These are phyloP conservation scores for Leucania comma DNA, from an alignment of 2,888 invertebrate genomes.

Conservation along the genomic window DNA sequence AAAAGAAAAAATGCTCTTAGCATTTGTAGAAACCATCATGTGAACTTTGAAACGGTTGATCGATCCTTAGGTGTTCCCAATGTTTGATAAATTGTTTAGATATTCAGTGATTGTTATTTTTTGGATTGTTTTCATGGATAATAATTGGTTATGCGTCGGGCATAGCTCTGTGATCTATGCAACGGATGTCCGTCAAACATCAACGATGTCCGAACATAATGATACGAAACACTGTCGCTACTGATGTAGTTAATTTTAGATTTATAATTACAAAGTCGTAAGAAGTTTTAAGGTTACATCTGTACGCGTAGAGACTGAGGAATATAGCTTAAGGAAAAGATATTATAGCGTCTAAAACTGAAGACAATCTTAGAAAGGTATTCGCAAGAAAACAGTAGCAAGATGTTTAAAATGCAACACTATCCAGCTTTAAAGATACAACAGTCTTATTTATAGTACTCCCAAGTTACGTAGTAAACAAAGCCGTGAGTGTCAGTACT, in stretches of 20 bases:
- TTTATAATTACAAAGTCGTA: not conserved
- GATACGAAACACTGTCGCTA: not conserved
- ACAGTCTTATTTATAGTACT: slow-evolving; percentile 29
- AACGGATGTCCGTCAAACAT: slow-evolving; percentile 12
- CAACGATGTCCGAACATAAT: not conserved
- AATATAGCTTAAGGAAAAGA: not conserved
- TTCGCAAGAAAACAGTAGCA: not conserved
- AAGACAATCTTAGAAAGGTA: not conserved
- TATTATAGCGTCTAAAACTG: not conserved
- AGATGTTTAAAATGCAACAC: slow-evolving; percentile 18
- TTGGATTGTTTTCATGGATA: not conserved
- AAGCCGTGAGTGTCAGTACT: slow-evolving; percentile 24
- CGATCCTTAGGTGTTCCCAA: not conserved
- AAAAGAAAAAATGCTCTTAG: too few relatives aligned
- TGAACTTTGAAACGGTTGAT: too few relatives aligned
- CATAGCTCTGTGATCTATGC: slow-evolving; percentile 12
- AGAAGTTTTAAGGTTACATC: not conserved
- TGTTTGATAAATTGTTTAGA: not conserved
- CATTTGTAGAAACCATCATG: too few relatives aligned
- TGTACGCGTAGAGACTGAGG: not conserved
- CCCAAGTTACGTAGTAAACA: slow-evolving; percentile 40
- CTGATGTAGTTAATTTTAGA: not conserved
- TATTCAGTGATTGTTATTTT: not conserved
- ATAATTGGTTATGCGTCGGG: not conserved
- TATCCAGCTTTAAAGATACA: not conserved